These are phyloP conservation scores for Echinometra lucunter DNA, from an alignment of 53 echinoderm and acorn worm genomes.

Conservation along the genomic window DNA sequence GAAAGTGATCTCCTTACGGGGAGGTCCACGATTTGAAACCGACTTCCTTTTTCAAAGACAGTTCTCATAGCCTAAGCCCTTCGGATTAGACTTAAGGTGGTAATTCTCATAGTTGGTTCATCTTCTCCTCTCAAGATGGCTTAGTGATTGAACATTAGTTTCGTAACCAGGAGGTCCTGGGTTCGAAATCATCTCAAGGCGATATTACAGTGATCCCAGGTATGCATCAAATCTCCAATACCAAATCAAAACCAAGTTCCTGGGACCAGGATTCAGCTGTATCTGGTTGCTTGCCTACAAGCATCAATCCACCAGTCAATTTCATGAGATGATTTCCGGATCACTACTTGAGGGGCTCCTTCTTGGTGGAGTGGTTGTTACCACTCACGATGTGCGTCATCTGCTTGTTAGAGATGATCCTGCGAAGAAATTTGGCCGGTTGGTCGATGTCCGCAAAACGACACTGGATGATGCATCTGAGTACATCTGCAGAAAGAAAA, in stretches of 20 bases:
- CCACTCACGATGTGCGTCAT: slow-evolving; percentile 44
- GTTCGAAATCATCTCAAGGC: not conserved
- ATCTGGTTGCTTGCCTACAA: not conserved
- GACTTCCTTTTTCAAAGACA: too few species aligned
- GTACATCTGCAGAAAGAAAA: slow-evolving; percentile 25
- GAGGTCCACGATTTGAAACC: not conserved
- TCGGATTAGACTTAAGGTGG: not conserved
- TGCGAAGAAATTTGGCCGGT: slow-evolving; percentile 54
- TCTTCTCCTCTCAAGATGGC: not conserved
- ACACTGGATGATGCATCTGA: slow-evolving; percentile 59
- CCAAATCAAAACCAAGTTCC: not conserved
- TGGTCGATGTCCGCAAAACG: slow-evolving; percentile 67
- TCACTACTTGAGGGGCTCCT: slow-evolving; percentile 30
- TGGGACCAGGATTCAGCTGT: not conserved
- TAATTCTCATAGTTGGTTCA: not conserved
- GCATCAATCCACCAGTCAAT: not conserved
- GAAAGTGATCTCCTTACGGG: too few species aligned
- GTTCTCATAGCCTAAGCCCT: not conserved
- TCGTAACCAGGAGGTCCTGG: not conserved
- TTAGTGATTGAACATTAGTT: not conserved
- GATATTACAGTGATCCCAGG: not conserved
- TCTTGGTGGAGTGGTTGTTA: slow-evolving; percentile 65
- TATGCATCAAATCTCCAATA: not conserved
- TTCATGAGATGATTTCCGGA: not conserved
- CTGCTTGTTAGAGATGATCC: slow-evolving; percentile 63